A percentile compares a stretch with the other conserved stretches of the same genome.
phyloP scores from a whole-genome alignment of 2,113 vertebrate genomes.

The Seriola rivoliana region DNA sequence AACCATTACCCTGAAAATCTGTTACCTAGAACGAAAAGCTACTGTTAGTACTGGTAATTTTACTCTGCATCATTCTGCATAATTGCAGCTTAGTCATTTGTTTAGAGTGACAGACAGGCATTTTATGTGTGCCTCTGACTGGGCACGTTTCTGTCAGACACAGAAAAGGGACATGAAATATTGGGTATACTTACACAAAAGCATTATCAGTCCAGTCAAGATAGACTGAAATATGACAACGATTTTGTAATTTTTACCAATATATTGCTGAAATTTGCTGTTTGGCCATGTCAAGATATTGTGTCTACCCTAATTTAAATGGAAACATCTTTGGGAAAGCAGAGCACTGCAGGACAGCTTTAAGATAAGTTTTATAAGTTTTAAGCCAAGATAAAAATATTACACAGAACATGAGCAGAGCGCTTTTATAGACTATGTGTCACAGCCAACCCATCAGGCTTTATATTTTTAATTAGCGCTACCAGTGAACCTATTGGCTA shows the following conservation, averaged over 20 bases:
- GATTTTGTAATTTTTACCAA: too few species aligned
- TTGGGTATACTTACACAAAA: not conserved
- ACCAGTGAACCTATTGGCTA: not conserved
- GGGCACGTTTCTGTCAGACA: not conserved
- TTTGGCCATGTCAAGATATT: not conserved
- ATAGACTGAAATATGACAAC: not conserved
- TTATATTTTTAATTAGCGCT: not conserved
- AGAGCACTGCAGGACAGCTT: too few species aligned
- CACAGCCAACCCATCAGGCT: not conserved
- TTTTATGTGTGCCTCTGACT: not conserved
- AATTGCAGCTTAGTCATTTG: constrained; percentile 2
- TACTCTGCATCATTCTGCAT: not conserved
- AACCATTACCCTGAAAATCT: not conserved
- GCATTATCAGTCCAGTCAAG: not conserved
- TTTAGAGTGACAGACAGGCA: not conserved
- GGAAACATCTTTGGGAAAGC: too few species aligned
- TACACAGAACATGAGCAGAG: not conserved
- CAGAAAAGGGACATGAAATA: not conserved
- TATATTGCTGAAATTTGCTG: not conserved
- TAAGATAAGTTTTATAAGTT: not conserved
- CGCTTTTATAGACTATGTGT: too few species aligned
- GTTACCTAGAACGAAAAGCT: not conserved
- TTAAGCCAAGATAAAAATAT: not conserved
- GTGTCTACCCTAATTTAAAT: not conserved
- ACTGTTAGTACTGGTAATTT: not conserved